Percentiles rank a stretch among this genome's conserved stretches.
phyloP scores from a whole-genome alignment of 64 coral and sea anemone species.

The Pocillopora verrucosa region DNA sequence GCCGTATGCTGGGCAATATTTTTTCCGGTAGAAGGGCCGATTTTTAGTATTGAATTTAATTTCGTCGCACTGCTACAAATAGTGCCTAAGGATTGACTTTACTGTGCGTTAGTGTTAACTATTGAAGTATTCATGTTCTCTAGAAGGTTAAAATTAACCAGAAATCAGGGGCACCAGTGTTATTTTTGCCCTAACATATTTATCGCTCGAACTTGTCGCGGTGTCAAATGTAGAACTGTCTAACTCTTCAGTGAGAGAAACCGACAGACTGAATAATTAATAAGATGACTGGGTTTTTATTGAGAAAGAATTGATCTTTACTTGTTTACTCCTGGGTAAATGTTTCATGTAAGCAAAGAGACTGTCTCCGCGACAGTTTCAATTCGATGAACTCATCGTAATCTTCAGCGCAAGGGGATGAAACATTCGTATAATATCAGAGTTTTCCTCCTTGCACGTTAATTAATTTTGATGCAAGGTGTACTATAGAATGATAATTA shows the following conservation, averaged over 20 bases:
- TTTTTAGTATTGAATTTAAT: conserved; percentile 77
- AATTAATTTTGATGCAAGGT: conserved; percentile 74
- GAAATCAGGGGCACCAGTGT: conserved; percentile 1
- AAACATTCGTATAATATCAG: conserved; percentile 26
- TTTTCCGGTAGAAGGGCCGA: neutral
- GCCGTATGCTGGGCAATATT: conserved; percentile 37
- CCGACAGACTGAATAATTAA: conserved; percentile 81
- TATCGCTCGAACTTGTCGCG: conserved; percentile 4
- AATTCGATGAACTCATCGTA: conserved; percentile 9
- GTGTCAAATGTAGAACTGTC: conserved; percentile 35
- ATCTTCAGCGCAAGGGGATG: neutral
- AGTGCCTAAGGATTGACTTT: conserved; percentile 42
- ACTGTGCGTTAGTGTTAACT: conserved; percentile 23
- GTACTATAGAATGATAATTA: conserved; percentile 66
- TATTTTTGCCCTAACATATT: neutral
- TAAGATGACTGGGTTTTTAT: conserved; percentile 59
- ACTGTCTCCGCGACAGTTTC: neutral
- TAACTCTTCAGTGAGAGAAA: conserved; percentile 42
- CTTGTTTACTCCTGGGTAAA: conserved; percentile 10
- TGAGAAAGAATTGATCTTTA: conserved; percentile 88
- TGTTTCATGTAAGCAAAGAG: conserved; percentile 32
- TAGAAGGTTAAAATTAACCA: conserved; percentile 14
- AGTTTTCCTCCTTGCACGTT: conserved; percentile 38
- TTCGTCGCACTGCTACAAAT: conserved; percentile 53
- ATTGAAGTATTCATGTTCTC: neutral